Base-by-base conservation (phyloP, 2,113 vertebrate species). In the Colinus virginianus region DNA sequence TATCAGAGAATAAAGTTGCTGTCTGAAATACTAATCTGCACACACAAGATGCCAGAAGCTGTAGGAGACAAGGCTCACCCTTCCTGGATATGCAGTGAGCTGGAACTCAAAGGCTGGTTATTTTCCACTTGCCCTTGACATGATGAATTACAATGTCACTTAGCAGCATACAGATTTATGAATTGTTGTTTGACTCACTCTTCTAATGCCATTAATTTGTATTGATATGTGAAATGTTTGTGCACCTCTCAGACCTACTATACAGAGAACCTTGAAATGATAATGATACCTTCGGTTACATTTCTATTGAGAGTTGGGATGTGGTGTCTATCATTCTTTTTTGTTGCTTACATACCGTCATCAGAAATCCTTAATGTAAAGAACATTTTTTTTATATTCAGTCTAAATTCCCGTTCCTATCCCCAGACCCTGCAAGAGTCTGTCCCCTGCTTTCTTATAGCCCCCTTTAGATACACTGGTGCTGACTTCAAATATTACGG, bases 81-180 rank as follows among this genome's bases (percentile, higher is more conserved):
- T 91, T 80, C n/a, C 67, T 69, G 36, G 68, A 87, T 42, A 61
- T 53, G 45, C 74, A 91, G 40, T 55, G 69, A 91, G 48, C 69
- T 87, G 82, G 55, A 94, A 88, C 61, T 76, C 64, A 74, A 82
- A 91, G 25, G 34, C 63, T 74, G 49, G 81, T 83, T 91, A 81
- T 96, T 96, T 96, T 97, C 95, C 87, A 74, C 90, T 95, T 0
- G 19, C 36, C 87, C 87, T 90, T 95, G 79, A 45, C 87, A 93
- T 95, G 92, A 94, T 90, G 67, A 93, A 94, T 93, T 90, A 67
- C 79, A 91, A 72, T 93, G 87, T 90, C 91, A 84, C 76, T 87
- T 87, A 86, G 42, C 64, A 78, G 45, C 70, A 88, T 25, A 69
- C 19, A 81, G 85, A 90, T 93, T 87, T 96, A 90, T 94, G 87